Conservation (phyloP, 2,797 vertebrate genomes). For the Cetoscarus ocellatus region DNA sequence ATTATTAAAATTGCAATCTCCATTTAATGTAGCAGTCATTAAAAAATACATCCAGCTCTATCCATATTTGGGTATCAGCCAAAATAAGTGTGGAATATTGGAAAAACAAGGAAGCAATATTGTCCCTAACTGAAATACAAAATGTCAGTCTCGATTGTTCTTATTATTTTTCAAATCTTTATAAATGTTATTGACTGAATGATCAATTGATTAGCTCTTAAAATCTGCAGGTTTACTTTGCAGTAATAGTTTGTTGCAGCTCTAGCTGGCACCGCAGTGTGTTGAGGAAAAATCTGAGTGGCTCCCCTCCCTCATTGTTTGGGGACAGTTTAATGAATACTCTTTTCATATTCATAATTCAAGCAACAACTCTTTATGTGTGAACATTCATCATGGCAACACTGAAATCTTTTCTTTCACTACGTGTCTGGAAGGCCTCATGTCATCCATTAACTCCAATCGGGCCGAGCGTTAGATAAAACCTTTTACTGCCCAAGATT, state of each 20-base stretch:
- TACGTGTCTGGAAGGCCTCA: slow-evolving; percentile 60
- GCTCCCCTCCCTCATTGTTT: slow-evolving; percentile 24
- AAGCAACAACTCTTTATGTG: slow-evolving; percentile 56
- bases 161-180: neutral
- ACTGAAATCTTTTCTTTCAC: slow-evolving; percentile 67
- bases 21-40: too few relatives aligned
- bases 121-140: neutral
- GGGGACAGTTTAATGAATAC: slow-evolving; percentile 30
- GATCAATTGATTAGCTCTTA: neutral
- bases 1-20: too few relatives aligned
- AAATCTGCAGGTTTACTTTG: neutral
- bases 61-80: too few relatives aligned
- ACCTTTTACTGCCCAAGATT: slow-evolving; percentile 79
- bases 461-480: slow-evolving; percentile 65
- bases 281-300: slow-evolving; percentile 58
- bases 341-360: slow-evolving; percentile 58
- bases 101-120: too few relatives aligned
- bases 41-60: too few relatives aligned
- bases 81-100: too few relatives aligned
- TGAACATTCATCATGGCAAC: slow-evolving; percentile 54
- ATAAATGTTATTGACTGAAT: neutral
- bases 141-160: neutral
- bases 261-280: slow-evolving; percentile 45
- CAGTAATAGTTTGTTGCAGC: neutral
- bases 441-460: slow-evolving; percentile 67